Percentiles rank a stretch among this genome's conserved stretches.
Evolutionary conservation across 2,797 vertebrate species (phyloP).

Genomic region (Delichon dasypus): DNA sequence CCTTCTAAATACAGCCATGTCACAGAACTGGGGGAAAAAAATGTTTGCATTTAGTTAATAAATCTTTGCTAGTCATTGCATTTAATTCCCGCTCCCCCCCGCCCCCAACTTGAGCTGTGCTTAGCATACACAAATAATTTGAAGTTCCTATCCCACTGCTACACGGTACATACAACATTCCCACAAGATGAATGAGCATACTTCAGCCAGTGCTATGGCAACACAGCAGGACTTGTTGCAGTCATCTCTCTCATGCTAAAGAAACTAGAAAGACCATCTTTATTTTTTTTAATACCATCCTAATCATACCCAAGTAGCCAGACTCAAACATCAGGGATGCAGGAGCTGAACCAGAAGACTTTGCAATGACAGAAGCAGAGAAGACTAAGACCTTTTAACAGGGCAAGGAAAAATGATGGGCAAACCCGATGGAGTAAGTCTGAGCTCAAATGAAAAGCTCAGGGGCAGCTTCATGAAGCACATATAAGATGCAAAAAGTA

Average conservation of each 20-base stretch:
- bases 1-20: neutral
- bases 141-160: slow-evolving; percentile 15
- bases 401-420: neutral
- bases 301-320: neutral
- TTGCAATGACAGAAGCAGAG: neutral
- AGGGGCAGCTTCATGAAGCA: neutral
- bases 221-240: slow-evolving; percentile 56
- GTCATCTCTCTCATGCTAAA: neutral
- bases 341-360: neutral
- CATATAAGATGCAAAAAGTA: neutral
- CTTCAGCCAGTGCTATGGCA: slow-evolving; percentile 49
- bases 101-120: neutral
- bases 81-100: neutral
- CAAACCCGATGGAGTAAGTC: neutral
- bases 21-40: neutral
- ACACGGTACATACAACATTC: slow-evolving; percentile 11
- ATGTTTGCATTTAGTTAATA: neutral
- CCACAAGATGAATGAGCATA: slow-evolving; percentile 55
- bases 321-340: neutral
- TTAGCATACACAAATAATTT: neutral
- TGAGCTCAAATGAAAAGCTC: neutral
- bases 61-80: neutral
- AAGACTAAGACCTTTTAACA: neutral
- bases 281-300: slow-evolving; percentile 9
- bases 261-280: slow-evolving; percentile 17